Evolutionary conservation across 2,113 vertebrate genomes (phyloP).

Genomic region (Hydrochoerus hydrochaeris): DNA sequence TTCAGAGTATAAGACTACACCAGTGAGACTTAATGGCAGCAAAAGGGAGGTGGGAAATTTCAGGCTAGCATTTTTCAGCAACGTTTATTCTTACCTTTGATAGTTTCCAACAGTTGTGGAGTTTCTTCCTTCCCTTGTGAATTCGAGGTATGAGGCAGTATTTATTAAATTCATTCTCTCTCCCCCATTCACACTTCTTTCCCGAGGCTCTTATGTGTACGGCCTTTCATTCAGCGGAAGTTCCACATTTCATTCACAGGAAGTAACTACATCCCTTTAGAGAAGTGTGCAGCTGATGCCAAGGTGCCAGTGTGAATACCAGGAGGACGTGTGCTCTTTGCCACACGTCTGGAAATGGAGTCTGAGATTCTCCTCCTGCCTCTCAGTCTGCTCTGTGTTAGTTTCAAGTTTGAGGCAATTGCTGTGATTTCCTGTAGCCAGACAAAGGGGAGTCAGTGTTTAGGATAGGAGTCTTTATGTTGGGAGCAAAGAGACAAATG

Average conservation of each 20-base stretch:
- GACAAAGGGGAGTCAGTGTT: background rate
- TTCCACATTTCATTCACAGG: no score
- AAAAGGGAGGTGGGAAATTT: background rate
- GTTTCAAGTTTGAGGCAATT: background rate
- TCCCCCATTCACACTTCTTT: background rate
- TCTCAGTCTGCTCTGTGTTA: background rate
- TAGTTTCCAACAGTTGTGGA: background rate
- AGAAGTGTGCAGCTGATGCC: background rate
- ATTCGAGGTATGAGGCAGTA: background rate
- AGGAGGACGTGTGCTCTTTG: fast-evolving
- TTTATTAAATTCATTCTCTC: background rate
- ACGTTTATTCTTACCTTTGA: background rate
- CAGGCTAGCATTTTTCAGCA: background rate
- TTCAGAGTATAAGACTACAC: background rate
- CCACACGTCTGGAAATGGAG: background rate
- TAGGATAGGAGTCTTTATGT: background rate
- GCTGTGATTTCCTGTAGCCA: background rate
- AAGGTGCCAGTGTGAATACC: no score
- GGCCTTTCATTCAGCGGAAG: no score
- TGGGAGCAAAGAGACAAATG: background rate
- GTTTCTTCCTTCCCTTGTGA: background rate
- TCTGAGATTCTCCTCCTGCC: background rate
- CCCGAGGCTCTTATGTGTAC: background rate
- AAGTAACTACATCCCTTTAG: fast-evolving
- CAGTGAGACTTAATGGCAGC: background rate